Base-by-base conservation (phyloP, 2,113 vertebrate genomes). In the Psilopsiagon aymara region DNA sequence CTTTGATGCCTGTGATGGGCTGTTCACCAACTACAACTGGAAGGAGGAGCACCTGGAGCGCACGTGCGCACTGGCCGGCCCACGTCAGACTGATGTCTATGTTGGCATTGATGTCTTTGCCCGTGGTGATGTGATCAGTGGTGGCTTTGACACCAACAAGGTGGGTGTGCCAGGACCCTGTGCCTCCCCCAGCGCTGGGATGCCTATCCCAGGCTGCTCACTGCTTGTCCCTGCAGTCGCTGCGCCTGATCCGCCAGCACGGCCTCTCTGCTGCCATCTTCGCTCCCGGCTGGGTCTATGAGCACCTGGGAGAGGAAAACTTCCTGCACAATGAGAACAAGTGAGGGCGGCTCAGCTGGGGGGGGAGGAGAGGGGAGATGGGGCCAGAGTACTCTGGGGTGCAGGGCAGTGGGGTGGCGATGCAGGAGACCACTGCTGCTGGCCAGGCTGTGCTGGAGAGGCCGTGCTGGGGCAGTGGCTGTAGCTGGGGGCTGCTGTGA, bases 1-100 rank as follows among this genome's bases (percentile, higher is more conserved):
- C 95, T 99, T 99, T 0, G 98, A 99, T 0, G 97, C 98, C 18
- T 99, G 99, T 0, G 99, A 99, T 0, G 99, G 99, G 57, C 97
- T 99, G 66, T 99, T 99, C 95, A 99, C 99, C 82, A 99, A 99
- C 98, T 99, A 99, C 95, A 99, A 99, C 97, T 99, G 99, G 99
- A 98, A 97, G 11, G 98, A 98, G 94, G 95, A 97, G 59, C 98
- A 98, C 51, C 97, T 99, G 94, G 97, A 98, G 95, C 91, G 84
- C 52, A 98, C 98, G 41, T 89, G 25, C 5, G n/a, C 20, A 9
- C 94, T 95, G 92, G 96, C 97, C 0, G 97, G 86, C 4, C 75
- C 76, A 2, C 98, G 98, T 28, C 95, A 70, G 60, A 94, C 95
- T 0, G 99, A 99, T 0, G 17, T 99, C 84, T 99, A 99, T 4